Conservation (phyloP, 2,797 vertebrate genomes). For the Enteromius viviparus region DNA sequence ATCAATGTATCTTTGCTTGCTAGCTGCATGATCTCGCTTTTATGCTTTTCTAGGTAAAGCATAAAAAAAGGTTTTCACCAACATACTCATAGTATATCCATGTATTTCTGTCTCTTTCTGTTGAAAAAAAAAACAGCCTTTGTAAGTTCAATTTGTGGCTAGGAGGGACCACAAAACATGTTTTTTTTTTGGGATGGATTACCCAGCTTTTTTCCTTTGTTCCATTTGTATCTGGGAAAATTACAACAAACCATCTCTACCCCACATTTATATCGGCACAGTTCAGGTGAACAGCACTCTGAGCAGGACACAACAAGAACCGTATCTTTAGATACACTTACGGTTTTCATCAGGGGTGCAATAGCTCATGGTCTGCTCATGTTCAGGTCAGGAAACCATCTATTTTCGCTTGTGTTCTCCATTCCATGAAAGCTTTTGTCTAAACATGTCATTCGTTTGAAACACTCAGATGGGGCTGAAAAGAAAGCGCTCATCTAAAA, state of each 20-base stretch:
- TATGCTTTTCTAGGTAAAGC: background rate
- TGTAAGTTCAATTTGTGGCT: background rate
- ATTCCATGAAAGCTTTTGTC: background rate
- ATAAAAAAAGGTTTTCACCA: background rate
- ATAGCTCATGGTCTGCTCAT: background rate
- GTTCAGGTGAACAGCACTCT: background rate
- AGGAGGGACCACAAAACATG: background rate
- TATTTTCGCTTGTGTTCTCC: background rate
- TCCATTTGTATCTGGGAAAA: conserved; percentile 1
- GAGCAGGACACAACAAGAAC: background rate
- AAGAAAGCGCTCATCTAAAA: conserved; percentile 13
- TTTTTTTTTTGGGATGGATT: background rate
- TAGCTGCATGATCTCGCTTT: background rate
- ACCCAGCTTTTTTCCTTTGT: background rate
- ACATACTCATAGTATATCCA: background rate
- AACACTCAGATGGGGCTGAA: background rate
- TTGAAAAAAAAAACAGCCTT: background rate
- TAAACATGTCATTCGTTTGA: background rate
- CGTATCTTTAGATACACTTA: background rate
- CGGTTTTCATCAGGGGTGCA: background rate
- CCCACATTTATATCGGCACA: background rate
- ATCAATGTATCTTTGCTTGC: background rate
- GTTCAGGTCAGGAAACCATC: conserved; percentile 15
- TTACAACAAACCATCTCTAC: background rate
- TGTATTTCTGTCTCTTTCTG: background rate